Base-by-base conservation (phyloP, 2,888 invertebrate species). In the Melinaea menophilus region DNA sequence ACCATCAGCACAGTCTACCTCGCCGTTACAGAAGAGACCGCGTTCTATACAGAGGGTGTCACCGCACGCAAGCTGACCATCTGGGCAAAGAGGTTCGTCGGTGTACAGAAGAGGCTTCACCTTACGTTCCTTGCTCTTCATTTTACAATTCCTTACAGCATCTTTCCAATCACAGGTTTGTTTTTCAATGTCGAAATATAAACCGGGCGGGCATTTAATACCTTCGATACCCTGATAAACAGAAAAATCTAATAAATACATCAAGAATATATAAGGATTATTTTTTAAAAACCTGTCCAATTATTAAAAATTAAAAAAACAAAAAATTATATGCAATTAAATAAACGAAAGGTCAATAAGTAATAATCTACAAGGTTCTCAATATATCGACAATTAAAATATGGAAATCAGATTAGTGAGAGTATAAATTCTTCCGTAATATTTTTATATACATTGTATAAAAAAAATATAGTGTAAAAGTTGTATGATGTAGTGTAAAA, bases 161-260 rank as follows among this genome's bases (percentile, higher is more conserved):
- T 95, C 96, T 84, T 96, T 97, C 97, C 97, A 98, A 82, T 97
- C 97, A 80, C 97, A 98, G 2, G 97, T 97, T 88, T 98, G 97
- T 85, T 97, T 97, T 82, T 97, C 97, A 79, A 97, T 97, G 84
- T 98, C 97, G 88, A 98, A 98, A 88, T 93, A 97, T 74, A 98
- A 91, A 86, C 97, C 97, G 62, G 97, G 96, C 54, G 97, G 97
- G 82, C 97, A 97, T 85, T 97, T 94, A 79, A 97, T 96, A 37
- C 97, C 97, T 93, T 97, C 97, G 59, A 97, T 94, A 80, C 97
- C 97, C 95, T 96, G 86, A 71, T 85, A 67, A 57, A 67, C 66
- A 70, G 82, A 62, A 62, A 65, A 70, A 69, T 35, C 56, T 60
- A 58, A 37, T 63, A 33, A 41, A 41, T 41, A 41, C 11, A 41